Conservation (phyloP, 2,797 vertebrate genomes). For the Zalophus californianus region DNA sequence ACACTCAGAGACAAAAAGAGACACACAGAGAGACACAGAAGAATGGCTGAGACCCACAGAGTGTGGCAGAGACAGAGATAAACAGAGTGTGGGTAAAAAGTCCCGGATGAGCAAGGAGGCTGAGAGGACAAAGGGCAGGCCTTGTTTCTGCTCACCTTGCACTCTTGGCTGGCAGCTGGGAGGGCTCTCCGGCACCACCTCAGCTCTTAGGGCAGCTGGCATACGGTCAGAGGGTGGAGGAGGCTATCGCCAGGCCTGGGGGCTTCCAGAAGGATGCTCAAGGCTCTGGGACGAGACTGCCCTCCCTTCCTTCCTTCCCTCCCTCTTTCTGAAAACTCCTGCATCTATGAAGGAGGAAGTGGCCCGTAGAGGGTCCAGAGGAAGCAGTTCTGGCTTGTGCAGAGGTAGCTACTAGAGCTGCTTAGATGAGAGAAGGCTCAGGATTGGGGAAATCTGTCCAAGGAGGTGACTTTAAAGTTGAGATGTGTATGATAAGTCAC, state of each 20-base stretch:
- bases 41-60: neutral
- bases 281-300: neutral
- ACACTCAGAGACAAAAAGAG: neutral
- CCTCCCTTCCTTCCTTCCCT: neutral
- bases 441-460: neutral
- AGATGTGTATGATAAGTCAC: neutral
- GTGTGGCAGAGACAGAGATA: neutral
- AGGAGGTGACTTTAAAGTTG: neutral
- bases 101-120: neutral
- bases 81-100: neutral
- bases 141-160: neutral
- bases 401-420: neutral
- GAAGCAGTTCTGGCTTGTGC: neutral
- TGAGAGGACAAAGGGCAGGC: neutral
- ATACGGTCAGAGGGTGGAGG: neutral
- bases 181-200: neutral
- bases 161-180: neutral
- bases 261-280: neutral
- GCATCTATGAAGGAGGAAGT: neutral
- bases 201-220: neutral
- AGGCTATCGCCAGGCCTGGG: rapidly evolving
- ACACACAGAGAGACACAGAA: neutral
- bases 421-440: neutral
- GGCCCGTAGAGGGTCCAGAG: neutral
- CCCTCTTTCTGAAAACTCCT: neutral